Base-by-base conservation (phyloP, 2,888 invertebrate genomes). In the Papilio elwesi region DNA sequence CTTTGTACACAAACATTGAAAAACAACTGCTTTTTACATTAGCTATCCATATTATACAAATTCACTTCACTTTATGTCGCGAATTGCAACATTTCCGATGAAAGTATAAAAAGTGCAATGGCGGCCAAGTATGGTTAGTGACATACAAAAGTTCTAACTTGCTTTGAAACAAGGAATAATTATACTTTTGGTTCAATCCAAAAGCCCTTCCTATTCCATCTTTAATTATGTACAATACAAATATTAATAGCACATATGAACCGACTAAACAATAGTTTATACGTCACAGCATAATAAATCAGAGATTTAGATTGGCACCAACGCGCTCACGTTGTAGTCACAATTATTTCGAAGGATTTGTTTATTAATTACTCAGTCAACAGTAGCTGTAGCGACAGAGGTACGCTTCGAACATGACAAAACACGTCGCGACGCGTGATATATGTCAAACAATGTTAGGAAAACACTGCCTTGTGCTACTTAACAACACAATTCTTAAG, bases 341-440 rank as follows among this genome's bases (percentile, higher is more conserved):
- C 15, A 62, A 66, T 71, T 43, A 70, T 52, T 71, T 57, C 16
- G 15, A 62, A 53, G 67, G 67, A 57, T 71, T 71, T 67, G 26
- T 38, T 53, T 2, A 63, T 62, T 71, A 68, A 67, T 62, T 12
- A 48, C 62, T 12, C 0, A 13, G 71, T 67, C 52, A 71, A 71
- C 36, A 68, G 47, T n/a, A 8, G 66, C 9, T 8, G 12, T 48
- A 26, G 15, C 68, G 67, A 71, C 67, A 62, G 38, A 9, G n/a
- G 15, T n/a, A 43, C 43, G 9, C 57, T 57, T 13, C 8, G 7
- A 15, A 43, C 6, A 26, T 12, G 13, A 59, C n/a, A 10, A 67
- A 71, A 26, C 49, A 13, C n/a, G 43, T 9, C 9, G n/a, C 52
- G 15, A 51, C 65, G 36, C 49, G 64, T 26, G 16, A 51, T 64